Evolutionary conservation across 2,113 vertebrate genomes (phyloP), one percentile per base, ranked within the genome.

Genomic region (Lipophrys pholis): DNA sequence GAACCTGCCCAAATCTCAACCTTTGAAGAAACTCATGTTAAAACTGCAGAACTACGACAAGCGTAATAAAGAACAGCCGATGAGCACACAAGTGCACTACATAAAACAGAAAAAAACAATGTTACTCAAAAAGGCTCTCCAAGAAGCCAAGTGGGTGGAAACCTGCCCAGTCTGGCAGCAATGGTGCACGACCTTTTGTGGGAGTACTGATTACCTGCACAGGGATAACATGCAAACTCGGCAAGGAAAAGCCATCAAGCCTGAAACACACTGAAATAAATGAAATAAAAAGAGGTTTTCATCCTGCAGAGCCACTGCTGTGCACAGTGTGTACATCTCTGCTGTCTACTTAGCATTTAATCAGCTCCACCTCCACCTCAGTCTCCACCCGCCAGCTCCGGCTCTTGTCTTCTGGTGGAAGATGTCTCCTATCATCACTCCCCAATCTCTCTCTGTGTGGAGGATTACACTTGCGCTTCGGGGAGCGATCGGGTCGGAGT

Each of bases 331-430:
- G 14, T 77, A 53, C 48, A 68, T 86, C 57, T 74, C 57, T 14
- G 6, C 46, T 40, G 5, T 61, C 5, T 71, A 6, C 49, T 58
- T 56, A 68, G 53, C 62, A 78, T 80, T 73, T 76, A 84, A 79
- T 79, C 75, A 76, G 56, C 42, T 9, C 58, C 58, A 55, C 62
- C 65, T 78, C 17, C 6, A 36, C 60, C 49, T 41, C 58, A 43
- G 53, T 21, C 61, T 43, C 69, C 71, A 58, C 60, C 1, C 57
- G 46, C 51, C 14, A 7, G 6, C 51, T 70, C 9, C 5, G 55
- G 61, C 51, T 41, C 63, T n/a, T 3, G 36, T 38, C 73, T 69
- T 59, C 54, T 11, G 30, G 56, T 41, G 9, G 21, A 55, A 42
- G 51, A 50, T 16, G 61, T 76, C 64, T 57, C 68, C 36, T 70